Conservation (phyloP, 2,113 vertebrate species). For the Caranx melampygus region DNA sequence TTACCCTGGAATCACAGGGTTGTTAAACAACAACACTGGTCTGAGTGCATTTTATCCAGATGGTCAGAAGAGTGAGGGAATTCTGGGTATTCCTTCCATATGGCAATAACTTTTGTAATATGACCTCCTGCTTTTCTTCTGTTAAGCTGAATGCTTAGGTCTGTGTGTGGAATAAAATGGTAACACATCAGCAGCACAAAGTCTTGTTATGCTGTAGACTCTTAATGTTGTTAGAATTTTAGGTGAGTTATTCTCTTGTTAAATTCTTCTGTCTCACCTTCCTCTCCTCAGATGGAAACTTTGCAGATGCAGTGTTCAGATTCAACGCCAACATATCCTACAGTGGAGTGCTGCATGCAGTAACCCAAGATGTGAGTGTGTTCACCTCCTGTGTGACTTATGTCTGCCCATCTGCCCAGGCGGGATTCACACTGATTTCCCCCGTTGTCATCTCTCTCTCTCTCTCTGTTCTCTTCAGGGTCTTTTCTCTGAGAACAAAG, state of each 20-base stretch:
- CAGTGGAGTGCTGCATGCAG: slow-evolving; percentile 97
- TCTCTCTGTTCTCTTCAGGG: slow-evolving; percentile 82
- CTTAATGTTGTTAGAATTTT: not conserved
- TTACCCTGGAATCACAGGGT: too few relatives aligned
- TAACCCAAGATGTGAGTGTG: slow-evolving; percentile 96
- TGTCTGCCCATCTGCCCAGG: not conserved
- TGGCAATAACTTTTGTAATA: not conserved
- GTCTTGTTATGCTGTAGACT: not conserved
- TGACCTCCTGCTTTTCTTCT: not conserved
- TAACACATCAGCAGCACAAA: not conserved
- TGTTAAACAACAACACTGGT: too few relatives aligned
- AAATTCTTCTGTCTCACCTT: not conserved
- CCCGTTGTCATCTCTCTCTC: not conserved
- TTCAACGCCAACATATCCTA: slow-evolving; percentile 99
- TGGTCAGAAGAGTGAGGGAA: too few relatives aligned
- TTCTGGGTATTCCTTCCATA: too few relatives aligned
- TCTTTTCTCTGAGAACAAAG: slow-evolving; percentile 99
- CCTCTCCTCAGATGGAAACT: slow-evolving; percentile 89
- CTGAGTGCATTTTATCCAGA: too few relatives aligned
- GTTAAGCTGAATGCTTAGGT: too few relatives aligned
- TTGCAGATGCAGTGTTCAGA: slow-evolving; percentile 97
- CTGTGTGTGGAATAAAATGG: not conserved
- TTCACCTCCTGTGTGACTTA: not conserved
- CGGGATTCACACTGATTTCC: not conserved
- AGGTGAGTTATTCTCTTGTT: not conserved